Evolutionary conservation across 2,113 vertebrate genomes (phyloP).

Genomic region (Xiphias gladius): DNA sequence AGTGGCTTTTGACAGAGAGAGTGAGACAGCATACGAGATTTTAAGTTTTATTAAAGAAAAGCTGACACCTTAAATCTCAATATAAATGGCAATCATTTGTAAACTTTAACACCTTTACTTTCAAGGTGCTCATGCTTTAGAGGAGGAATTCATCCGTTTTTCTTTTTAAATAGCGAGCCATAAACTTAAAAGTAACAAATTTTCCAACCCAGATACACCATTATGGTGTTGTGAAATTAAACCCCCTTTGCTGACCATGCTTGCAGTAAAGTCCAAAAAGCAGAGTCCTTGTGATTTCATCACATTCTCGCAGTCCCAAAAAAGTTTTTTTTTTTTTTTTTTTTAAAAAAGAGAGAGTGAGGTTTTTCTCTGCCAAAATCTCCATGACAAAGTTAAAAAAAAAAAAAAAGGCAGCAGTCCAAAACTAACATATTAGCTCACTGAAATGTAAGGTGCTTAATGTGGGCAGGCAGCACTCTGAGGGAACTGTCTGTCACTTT

Average conservation of each 20-base stretch:
- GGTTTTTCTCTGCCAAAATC: constrained; percentile 41
- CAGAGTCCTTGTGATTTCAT: constrained; percentile 14
- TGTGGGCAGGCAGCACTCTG: constrained; percentile 16
- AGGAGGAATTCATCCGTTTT: too few relatives aligned
- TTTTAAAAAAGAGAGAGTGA: background rate
- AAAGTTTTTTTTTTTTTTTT: background rate
- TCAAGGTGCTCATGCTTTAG: background rate
- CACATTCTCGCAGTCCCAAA: background rate
- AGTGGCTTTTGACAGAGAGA: background rate
- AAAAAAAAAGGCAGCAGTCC: constrained; percentile 33
- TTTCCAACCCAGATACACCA: background rate
- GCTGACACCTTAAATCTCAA: background rate
- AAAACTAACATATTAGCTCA: constrained; percentile 67
- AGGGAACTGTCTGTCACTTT: constrained; percentile 19
- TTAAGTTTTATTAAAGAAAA: background rate
- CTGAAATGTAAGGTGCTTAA: constrained; percentile 51
- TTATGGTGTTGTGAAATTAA: background rate
- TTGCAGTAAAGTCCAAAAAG: background rate
- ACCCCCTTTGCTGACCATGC: background rate
- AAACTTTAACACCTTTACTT: background rate
- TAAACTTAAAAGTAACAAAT: background rate
- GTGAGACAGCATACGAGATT: background rate
- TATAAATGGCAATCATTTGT: background rate
- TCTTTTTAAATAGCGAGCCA: background rate
- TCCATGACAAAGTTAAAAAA: constrained; percentile 42